Percentiles rank a stretch among this genome's conserved stretches.
phyloP scores from a whole-genome alignment of 2,888 invertebrate genomes.

The Conistra vaccinii region DNA sequence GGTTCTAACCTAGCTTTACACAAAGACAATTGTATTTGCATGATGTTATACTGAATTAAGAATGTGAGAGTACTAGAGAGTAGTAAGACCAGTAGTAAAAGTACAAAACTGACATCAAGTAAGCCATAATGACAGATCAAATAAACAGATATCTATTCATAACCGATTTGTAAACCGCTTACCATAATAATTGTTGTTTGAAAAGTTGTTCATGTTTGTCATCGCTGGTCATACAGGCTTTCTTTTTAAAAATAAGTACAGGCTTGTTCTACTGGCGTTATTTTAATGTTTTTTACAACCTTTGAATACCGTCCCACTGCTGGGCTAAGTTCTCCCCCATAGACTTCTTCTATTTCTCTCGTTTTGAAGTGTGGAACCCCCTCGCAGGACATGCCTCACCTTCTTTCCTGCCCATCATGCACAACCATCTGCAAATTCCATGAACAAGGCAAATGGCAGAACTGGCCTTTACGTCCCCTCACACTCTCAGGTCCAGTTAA shows the following conservation, averaged over 20 bases:
- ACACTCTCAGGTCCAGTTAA: too few species aligned
- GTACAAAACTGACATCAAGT: conserved; percentile 12
- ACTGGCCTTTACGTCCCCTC: not conserved
- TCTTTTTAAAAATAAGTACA: conserved; percentile 47
- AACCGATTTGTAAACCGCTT: conserved; percentile 51
- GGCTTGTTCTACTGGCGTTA: not conserved
- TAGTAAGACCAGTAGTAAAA: conserved; percentile 16
- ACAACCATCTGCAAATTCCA: too few species aligned
- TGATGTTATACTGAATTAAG: not conserved
- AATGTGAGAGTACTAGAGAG: conserved; percentile 22
- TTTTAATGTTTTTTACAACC: not conserved
- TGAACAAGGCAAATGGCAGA: not conserved
- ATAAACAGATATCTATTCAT: conserved; percentile 36
- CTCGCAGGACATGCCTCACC: not conserved
- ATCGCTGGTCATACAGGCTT: conserved; percentile 41
- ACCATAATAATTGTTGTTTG: conserved; percentile 46
- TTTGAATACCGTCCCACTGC: too few species aligned
- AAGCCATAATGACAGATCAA: conserved; percentile 34
- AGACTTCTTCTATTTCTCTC: not conserved
- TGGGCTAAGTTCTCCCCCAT: not conserved
- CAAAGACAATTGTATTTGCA: not conserved
- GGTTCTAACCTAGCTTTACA: not conserved
- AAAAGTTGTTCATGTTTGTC: conserved; percentile 51
- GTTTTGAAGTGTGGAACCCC: not conserved
- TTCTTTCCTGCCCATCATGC: not conserved